phyloP scores from a whole-genome alignment of 2,113 vertebrate genomes.

The Scolopax mira region DNA sequence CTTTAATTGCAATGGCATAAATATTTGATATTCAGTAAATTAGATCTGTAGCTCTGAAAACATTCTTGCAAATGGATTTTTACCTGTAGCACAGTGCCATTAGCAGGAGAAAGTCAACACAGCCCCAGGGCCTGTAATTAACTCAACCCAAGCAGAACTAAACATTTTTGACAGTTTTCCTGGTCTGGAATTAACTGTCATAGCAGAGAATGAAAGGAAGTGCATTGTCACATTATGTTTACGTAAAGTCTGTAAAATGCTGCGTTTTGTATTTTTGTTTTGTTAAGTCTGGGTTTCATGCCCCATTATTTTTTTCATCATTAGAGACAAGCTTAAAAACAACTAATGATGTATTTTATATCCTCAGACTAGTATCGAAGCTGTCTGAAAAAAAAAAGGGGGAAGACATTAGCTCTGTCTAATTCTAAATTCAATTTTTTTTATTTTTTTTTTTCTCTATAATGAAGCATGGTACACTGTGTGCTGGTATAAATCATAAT shows the following conservation, averaged over 20 bases:
- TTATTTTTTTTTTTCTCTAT: slow-evolving; percentile 10
- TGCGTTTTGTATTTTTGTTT: slow-evolving; percentile 76
- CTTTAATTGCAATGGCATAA: slow-evolving; percentile 90
- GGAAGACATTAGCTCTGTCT: slow-evolving; percentile 63
- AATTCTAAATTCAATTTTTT: slow-evolving; percentile 68
- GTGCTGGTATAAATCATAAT: slow-evolving; percentile 68
- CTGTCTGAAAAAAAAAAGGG: slow-evolving; percentile 29
- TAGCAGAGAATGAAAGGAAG: slow-evolving; percentile 90
- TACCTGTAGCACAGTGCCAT: slow-evolving; percentile 95
- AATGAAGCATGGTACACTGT: slow-evolving; percentile 67
- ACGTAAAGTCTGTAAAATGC: slow-evolving; percentile 77
- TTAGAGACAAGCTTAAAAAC: slow-evolving; percentile 80
- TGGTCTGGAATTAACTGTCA: slow-evolving; percentile 97
- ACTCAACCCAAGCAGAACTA: slow-evolving; percentile 95
- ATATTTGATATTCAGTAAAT: slow-evolving; percentile 96
- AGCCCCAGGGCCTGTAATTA: slow-evolving; percentile 93
- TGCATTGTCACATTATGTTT: slow-evolving; percentile 92
- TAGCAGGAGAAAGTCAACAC: slow-evolving; percentile 85
- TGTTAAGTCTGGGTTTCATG: slow-evolving; percentile 67
- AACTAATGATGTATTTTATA: slow-evolving; percentile 77
- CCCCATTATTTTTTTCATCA: slow-evolving; percentile 82
- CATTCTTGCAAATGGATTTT: slow-evolving; percentile 91
- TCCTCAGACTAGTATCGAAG: slow-evolving; percentile 39
- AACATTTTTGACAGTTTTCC: slow-evolving; percentile 98
- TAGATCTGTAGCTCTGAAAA: slow-evolving; percentile 91